phyloP scores from a whole-genome alignment of 92 coral and sea anemone species.

The Palythoa heliodiscus region DNA sequence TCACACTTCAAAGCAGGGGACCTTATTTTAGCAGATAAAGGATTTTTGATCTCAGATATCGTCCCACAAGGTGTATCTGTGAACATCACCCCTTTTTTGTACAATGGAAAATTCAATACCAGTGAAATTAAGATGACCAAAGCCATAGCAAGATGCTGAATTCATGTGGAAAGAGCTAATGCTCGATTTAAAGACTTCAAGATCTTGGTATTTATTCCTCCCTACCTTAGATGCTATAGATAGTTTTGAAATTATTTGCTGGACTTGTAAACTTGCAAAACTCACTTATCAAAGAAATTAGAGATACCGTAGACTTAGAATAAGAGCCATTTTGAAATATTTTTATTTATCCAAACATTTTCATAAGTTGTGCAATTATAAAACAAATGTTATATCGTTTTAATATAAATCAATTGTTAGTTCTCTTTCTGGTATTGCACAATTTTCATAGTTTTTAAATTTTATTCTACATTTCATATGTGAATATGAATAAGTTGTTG shows the following conservation, averaged over 20 bases:
- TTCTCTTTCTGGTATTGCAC: background rate
- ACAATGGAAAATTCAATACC: constrained; percentile 2
- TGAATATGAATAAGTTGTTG: background rate
- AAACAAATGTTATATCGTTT: background rate
- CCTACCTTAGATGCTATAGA: constrained; percentile 6
- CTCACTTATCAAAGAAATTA: background rate
- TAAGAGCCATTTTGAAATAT: background rate
- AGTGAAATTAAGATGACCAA: constrained; percentile 1
- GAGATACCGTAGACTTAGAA: background rate
- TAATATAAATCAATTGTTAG: background rate
- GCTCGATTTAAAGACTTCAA: background rate
- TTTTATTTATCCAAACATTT: background rate
- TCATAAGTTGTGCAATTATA: constrained; percentile 1
- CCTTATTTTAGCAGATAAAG: constrained; percentile 2
- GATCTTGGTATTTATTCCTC: constrained; percentile 3
- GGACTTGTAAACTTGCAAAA: constrained; percentile 3
- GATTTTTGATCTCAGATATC: background rate
- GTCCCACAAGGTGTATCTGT: background rate
- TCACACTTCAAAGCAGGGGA: background rate
- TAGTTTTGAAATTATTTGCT: background rate
- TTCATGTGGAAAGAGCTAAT: constrained; percentile 2
- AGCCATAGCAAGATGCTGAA: background rate
- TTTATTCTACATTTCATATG: background rate
- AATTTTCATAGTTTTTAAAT: background rate
- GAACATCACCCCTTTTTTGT: background rate